Evolutionary conservation across 2,113 vertebrate species (phyloP), one percentile per base, ranked within the genome.

Genomic region (Microtus oregoni): DNA sequence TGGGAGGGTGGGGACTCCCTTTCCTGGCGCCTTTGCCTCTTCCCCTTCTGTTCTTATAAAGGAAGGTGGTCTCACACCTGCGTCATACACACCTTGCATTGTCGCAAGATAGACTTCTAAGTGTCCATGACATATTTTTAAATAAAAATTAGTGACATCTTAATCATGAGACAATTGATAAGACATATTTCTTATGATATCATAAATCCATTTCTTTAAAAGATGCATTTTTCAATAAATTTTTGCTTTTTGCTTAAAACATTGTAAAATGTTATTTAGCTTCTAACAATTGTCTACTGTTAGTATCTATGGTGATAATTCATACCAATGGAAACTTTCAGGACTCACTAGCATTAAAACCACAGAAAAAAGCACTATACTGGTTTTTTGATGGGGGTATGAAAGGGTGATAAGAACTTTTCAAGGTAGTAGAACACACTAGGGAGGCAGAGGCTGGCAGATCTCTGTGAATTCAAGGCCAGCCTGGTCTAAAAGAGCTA

Each of bases 401-500:
- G 17, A 75, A 4, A 94, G 22, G 6, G 3, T 67, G 61, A 91
- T 93, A 89, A 96, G 73, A 94, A 95, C n/a, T 96, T 96, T 94
- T 79, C 38, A 92, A 94, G 10, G 32, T 58, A 58, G 58, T 58
- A 19, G 5, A 58, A 14, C 58, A 58, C 58, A 58, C 19, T 20
- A 58, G 58, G 58, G 19, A 58, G 55, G 55, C 55, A 58, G 58
- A 58, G 58, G 58, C 58, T 20, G 58, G 58, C 5, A 20, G 14
- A 58, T 58, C 58, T 58, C 58, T 58, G 55, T 58, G 55, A 58
- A 17, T 58, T 58, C 55, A 58, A 58, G 17, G 55, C 55, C 55
- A 58, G 55, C 55, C 55, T 58, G 55, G 55, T 19, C 55, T 58
- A 19, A 17, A 58, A 58, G 17, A 19, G 58, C 55, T 58, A 58